A percentile compares a stretch with the other conserved stretches of the same genome.
These are phyloP conservation scores for Camponotus pennsylvanicus DNA, from an alignment of 1,140 invertebrate species.

Conservation along the genomic window DNA sequence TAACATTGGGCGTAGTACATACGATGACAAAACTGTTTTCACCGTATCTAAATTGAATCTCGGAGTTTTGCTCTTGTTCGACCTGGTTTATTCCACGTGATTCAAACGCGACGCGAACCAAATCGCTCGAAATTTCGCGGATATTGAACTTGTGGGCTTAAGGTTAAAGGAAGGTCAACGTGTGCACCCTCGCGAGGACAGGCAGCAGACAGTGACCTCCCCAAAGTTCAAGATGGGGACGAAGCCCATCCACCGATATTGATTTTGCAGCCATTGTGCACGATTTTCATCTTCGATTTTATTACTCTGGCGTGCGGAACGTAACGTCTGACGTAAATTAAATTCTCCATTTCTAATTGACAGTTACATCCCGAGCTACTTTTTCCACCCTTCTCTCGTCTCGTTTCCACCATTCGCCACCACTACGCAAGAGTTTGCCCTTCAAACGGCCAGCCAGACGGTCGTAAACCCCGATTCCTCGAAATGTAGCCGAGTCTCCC, in stretches of 20 bases:
- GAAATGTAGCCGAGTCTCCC: constrained; percentile 49
- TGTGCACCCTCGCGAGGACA: not conserved
- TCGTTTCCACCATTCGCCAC: not conserved
- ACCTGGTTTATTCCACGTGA: not conserved
- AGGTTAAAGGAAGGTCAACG: constrained; percentile 29
- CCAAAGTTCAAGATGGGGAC: not conserved
- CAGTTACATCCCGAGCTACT: not conserved
- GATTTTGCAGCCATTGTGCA: constrained; percentile 25
- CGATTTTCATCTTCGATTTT: constrained; percentile 46
- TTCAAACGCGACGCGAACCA: not conserved
- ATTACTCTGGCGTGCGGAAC: not conserved
- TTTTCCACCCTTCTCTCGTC: not conserved
- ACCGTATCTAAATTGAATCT: constrained; percentile 55
- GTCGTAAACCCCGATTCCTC: constrained; percentile 62
- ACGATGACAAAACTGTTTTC: constrained; percentile 17
- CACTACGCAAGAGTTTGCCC: not conserved
- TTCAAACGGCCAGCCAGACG: constrained; percentile 59
- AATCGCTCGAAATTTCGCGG: constrained; percentile 14
- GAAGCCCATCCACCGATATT: constrained; percentile 36
- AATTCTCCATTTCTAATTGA: constrained; percentile 54
- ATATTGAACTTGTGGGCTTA: not conserved
- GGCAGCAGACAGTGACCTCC: constrained; percentile 46
- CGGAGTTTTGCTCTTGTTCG: not conserved
- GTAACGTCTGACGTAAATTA: constrained; percentile 33
- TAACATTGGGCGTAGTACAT: constrained; percentile 9